Evolutionary conservation across 2,797 vertebrate genomes (phyloP).

Genomic region (Pristis pectinata): DNA sequence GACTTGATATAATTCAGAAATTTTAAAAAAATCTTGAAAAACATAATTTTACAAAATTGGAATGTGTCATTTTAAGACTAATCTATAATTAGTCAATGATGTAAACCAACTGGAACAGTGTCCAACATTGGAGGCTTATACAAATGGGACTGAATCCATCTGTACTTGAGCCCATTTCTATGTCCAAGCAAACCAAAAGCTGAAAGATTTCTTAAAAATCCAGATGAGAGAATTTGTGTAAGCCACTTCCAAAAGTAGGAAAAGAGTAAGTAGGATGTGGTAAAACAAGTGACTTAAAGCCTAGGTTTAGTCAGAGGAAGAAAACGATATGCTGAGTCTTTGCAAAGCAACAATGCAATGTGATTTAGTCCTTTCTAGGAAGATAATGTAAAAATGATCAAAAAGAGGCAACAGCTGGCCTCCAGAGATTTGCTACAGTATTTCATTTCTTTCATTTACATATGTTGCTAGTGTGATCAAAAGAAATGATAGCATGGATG

Average conservation of each 20-base stretch:
- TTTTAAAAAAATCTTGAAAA: background rate
- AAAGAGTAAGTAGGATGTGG: background rate
- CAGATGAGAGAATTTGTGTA: background rate
- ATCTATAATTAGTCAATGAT: background rate
- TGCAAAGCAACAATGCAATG: background rate
- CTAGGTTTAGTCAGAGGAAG: background rate
- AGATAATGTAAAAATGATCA: conserved; percentile 21
- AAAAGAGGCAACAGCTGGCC: conserved; percentile 2
- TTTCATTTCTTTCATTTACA: conserved; percentile 7
- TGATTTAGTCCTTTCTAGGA: background rate
- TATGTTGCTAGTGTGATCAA: conserved; percentile 31
- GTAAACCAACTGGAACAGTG: background rate
- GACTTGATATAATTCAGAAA: background rate
- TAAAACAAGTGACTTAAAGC: background rate
- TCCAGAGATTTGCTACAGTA: background rate
- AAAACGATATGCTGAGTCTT: background rate
- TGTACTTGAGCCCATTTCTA: background rate
- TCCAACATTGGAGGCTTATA: background rate
- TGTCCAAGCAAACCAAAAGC: background rate
- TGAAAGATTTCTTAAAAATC: background rate
- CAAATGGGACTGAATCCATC: background rate
- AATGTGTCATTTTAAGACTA: background rate
- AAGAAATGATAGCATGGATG: background rate
- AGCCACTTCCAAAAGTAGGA: background rate
- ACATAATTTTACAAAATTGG: background rate